Evolutionary conservation across 2,888 invertebrate species (phyloP).

Genomic region (Siphlonurus alternatus): DNA sequence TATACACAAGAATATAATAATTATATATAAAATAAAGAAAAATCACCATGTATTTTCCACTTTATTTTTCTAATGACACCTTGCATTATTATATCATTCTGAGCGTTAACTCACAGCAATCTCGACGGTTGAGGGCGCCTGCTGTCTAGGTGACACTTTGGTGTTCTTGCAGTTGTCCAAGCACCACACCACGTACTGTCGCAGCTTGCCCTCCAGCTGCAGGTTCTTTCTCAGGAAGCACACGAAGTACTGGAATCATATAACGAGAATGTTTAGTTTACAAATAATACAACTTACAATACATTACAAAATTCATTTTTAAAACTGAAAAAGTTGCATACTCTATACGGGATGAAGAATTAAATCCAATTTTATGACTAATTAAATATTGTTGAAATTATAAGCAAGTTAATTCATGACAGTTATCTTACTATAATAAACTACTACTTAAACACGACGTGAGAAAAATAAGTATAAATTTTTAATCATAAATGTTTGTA

Average conservation of each 20-base stretch:
- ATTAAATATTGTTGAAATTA: too few relatives aligned
- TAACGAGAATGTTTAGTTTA: constrained; percentile 6
- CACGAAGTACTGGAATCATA: constrained; percentile 46
- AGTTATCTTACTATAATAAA: too few relatives aligned
- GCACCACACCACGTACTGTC: constrained; percentile 87
- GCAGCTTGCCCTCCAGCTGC: constrained; percentile 45
- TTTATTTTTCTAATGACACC: too few relatives aligned
- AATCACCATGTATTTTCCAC: too few relatives aligned
- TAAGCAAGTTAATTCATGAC: too few relatives aligned
- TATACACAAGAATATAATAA: too few relatives aligned
- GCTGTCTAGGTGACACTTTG: constrained; percentile 59
- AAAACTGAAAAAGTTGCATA: not conserved
- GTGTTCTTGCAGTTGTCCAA: constrained; percentile 81
- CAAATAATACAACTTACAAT: not conserved
- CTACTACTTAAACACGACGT: too few relatives aligned
- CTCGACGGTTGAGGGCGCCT: constrained; percentile 83
- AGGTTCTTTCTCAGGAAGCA: constrained; percentile 56
- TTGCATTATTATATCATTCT: too few relatives aligned
- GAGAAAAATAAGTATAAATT: too few relatives aligned
- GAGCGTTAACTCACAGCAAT: constrained; percentile 44
- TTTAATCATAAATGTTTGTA: too few relatives aligned
- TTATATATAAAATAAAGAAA: too few relatives aligned
- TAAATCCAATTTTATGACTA: too few relatives aligned
- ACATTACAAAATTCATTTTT: not conserved
- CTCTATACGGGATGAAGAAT: not conserved